Evolutionary conservation across 2,888 invertebrate species (phyloP).

Genomic region (Furcula furcula): DNA sequence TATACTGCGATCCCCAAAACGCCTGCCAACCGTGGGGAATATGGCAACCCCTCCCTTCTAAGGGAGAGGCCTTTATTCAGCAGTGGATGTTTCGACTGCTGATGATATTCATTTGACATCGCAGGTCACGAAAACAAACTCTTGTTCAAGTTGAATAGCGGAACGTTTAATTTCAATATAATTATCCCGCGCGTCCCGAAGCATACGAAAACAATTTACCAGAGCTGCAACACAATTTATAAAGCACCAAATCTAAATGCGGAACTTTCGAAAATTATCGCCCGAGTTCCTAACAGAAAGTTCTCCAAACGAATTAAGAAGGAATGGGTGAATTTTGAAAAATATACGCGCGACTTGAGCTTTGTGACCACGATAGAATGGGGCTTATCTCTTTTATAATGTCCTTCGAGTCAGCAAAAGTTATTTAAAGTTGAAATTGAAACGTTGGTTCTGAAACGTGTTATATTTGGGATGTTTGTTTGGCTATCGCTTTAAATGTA

Average conservation of each 20-base stretch:
- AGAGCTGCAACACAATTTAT: slow-evolving; percentile 33
- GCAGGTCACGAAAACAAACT: too few species aligned
- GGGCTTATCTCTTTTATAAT: slow-evolving; percentile 19
- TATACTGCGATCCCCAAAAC: too few species aligned
- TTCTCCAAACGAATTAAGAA: slow-evolving; percentile 46
- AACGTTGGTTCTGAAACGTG: not conserved
- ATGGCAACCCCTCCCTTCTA: too few species aligned
- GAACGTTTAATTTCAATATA: slow-evolving; percentile 24
- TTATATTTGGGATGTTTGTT: not conserved
- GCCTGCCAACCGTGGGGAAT: too few species aligned
- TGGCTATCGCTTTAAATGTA: too few species aligned
- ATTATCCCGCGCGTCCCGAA: slow-evolving; percentile 20
- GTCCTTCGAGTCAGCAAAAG: slow-evolving; percentile 2
- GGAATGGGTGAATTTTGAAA: slow-evolving; percentile 37
- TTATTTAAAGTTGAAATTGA: not conserved
- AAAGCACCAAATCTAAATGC: slow-evolving; percentile 34
- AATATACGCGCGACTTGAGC: slow-evolving; percentile 32
- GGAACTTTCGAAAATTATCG: slow-evolving; percentile 52
- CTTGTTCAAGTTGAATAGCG: too few species aligned
- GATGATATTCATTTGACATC: too few species aligned
- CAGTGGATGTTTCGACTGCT: too few species aligned
- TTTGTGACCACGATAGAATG: slow-evolving; percentile 14
- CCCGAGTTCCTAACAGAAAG: slow-evolving; percentile 41
- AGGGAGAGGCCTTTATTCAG: too few species aligned
- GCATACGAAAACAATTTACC: slow-evolving; percentile 36